A percentile compares a stretch with the other conserved stretches of the same genome.
Evolutionary conservation across 2,797 vertebrate genomes (phyloP).

Genomic region (Crax fasciolata): DNA sequence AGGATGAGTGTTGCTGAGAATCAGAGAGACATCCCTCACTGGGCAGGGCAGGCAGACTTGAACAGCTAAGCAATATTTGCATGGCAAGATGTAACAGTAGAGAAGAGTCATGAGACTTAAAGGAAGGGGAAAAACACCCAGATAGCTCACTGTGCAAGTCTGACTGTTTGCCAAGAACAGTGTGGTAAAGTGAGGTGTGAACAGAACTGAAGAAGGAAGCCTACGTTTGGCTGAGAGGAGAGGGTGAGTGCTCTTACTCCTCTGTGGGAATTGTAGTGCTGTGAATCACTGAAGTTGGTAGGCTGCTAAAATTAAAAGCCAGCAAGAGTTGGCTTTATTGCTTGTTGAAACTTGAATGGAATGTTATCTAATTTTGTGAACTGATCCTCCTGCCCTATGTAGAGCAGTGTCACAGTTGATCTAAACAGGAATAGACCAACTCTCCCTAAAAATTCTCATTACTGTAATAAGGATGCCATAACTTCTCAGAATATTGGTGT

Average conservation of each 20-base stretch:
- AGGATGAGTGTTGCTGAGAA: neutral
- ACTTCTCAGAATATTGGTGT: neutral
- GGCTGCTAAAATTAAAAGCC: neutral
- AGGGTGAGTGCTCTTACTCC: neutral
- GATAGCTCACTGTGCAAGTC: neutral
- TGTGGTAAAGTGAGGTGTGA: neutral
- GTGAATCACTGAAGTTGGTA: neutral
- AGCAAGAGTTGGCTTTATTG: neutral
- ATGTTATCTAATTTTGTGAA: neutral
- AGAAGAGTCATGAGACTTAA: neutral
- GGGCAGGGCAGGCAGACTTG: neutral
- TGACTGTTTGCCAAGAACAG: neutral
- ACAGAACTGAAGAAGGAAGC: neutral
- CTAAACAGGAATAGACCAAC: neutral
- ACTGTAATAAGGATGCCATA: neutral
- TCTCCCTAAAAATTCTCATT: neutral
- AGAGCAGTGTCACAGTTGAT: neutral
- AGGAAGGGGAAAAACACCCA: neutral
- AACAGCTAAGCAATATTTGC: neutral
- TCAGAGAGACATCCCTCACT: neutral
- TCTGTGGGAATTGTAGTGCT: neutral
- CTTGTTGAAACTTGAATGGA: slow-evolving; percentile 43
- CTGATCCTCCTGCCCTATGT: neutral
- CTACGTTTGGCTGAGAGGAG: neutral
- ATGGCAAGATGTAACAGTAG: neutral